Conservation (phyloP, 2,888 invertebrate genomes). For the Cheilosia vulpina region DNA sequence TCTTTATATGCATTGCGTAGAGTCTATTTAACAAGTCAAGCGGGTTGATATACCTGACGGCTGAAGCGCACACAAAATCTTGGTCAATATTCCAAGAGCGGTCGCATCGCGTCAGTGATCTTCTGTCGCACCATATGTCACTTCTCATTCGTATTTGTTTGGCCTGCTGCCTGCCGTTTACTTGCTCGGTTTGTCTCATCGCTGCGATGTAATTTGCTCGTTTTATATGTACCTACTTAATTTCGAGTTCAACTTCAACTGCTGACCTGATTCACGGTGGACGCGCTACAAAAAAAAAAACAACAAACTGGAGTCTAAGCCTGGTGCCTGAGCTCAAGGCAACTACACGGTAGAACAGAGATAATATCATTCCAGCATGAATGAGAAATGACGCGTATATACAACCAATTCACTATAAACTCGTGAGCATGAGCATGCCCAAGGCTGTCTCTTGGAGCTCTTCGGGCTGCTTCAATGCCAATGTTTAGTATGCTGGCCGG, state of each 20-base stretch:
- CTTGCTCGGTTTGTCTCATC: conserved; percentile 33
- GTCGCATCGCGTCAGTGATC: conserved; percentile 41
- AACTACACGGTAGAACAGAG: conserved; percentile 49
- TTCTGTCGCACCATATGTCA: conserved; percentile 60
- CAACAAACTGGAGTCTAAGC: conserved; percentile 25
- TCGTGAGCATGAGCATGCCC: conserved; percentile 26
- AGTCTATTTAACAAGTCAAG: conserved; percentile 48
- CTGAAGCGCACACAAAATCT: conserved; percentile 33
- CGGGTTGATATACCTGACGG: conserved; percentile 16
- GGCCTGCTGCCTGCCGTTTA: conserved; percentile 23
- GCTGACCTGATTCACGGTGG: conserved; percentile 67
- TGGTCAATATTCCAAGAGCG: conserved; percentile 58
- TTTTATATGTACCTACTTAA: conserved; percentile 18
- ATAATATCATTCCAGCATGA: conserved; percentile 21
- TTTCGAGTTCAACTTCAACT: conserved; percentile 71
- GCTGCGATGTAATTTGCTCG: conserved; percentile 32
- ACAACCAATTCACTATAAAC: neutral
- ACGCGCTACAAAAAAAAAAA: conserved; percentile 56
- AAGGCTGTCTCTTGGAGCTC: conserved; percentile 66
- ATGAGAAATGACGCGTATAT: conserved; percentile 34
- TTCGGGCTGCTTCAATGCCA: conserved; percentile 58
- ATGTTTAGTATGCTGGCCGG: conserved; percentile 63
- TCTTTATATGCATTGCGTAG: conserved; percentile 2
- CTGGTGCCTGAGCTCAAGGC: conserved; percentile 54
- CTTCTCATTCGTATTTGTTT: conserved; percentile 23